phyloP scores from a whole-genome alignment of 2,888 invertebrate species.

The Cybosia mesomella region DNA sequence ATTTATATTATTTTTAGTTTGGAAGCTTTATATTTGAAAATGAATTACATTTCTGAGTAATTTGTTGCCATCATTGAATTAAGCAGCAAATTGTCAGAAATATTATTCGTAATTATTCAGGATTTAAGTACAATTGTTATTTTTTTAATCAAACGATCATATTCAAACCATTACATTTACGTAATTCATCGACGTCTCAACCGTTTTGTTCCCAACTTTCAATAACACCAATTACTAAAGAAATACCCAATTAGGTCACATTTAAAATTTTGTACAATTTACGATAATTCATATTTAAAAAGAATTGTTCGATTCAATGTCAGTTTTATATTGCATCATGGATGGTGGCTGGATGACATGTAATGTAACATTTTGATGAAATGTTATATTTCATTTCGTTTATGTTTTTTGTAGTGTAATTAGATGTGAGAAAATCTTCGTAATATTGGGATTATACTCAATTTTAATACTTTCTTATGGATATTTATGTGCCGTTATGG shows the following conservation, averaged over 20 bases:
- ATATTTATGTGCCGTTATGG: no score
- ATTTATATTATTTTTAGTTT: conserved; percentile 19
- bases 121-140: conserved; percentile 5
- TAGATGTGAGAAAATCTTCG: neutral
- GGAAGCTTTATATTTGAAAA: conserved; percentile 17
- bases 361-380: conserved; percentile 12
- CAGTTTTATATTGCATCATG: neutral
- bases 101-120: neutral
- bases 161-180: conserved; percentile 21
- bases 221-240: conserved; percentile 48
- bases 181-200: conserved; percentile 30
- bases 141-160: conserved; percentile 18
- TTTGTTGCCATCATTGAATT: conserved; percentile 11
- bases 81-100: conserved; percentile 18
- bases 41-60: neutral
- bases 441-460: neutral
- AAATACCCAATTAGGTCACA: conserved; percentile 50
- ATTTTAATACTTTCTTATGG: no score
- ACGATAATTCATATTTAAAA: conserved; percentile 26
- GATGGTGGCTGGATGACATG: neutral
- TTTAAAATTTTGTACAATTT: conserved; percentile 35
- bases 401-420: no score
- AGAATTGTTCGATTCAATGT: conserved; percentile 19
- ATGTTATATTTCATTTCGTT: neutral
- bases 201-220: conserved; percentile 59